Evolutionary conservation across 2,888 invertebrate species (phyloP), one percentile per base, ranked within the genome.

Genomic region (Amaurobius ferox): DNA sequence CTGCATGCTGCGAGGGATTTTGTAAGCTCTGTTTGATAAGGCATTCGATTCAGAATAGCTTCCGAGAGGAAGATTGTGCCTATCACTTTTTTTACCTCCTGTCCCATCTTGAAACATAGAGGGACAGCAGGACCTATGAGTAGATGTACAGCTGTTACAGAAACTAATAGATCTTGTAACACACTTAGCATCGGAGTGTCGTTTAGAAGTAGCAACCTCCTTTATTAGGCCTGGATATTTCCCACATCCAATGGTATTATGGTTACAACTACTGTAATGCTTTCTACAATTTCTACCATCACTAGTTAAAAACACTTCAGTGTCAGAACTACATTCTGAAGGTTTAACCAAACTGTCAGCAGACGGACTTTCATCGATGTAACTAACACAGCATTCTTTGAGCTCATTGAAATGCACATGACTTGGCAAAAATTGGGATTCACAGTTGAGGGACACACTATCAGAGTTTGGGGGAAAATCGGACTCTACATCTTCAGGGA

Each of bases 11-110:
- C 79, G 70, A 74, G 79, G 86, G 26, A 74, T 66, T 62, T 70
- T 86, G 64, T 86, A 86, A 86, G 86, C 86, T 86, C 86, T 86
- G 73, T 79, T 86, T 62, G 71, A 77, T 79, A 86, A 86, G 86
- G 86, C 86, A 79, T 74, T 74, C 39, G 64, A 67, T 62, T 67
- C 86, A 62, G 79, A 86, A 73, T 66, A 74, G 44, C 30, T 72
- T 72, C 32, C 78, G 11, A 35, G 30, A 40, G 64, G 35, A 30
- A 73, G 30, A 30, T 66, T 19, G 55, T 72, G 62, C 30, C 26
- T 70, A n/a, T 26, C 44, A 64, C 35, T 35, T 11, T 32, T 70
- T 16, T 40, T 81, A 32, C 55, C 23, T 61, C n/a, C 19, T 13
- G 28, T 39, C 26, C 66, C 81, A 30, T 35, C 76, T n/a, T 64